phyloP scores from a whole-genome alignment of 2,888 invertebrate genomes.

The Dusona sp. region DNA sequence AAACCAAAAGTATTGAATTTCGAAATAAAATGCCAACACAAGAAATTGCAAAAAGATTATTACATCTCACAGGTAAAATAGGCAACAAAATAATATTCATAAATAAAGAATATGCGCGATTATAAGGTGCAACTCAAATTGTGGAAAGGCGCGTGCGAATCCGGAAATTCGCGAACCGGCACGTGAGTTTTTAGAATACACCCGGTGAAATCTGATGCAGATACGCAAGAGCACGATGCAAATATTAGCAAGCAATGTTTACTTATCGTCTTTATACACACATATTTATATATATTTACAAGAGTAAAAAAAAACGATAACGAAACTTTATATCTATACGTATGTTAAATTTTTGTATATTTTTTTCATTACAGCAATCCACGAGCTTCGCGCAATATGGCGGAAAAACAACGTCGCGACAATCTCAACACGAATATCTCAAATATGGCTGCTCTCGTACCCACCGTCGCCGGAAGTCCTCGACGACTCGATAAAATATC shows the following conservation, averaged over 20 bases:
- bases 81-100: not conserved
- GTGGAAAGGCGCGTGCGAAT: conserved; percentile 39
- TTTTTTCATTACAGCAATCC: conserved; percentile 87
- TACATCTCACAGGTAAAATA: too few relatives aligned
- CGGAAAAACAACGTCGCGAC: conserved; percentile 96
- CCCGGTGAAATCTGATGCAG: conserved; percentile 58
- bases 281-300: not conserved
- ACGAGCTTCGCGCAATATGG: conserved; percentile 93
- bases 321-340: not conserved
- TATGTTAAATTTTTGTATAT: not conserved
- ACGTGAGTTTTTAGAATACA: conserved; percentile 53
- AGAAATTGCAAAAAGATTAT: not conserved
- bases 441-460: conserved; percentile 92
- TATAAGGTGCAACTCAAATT: not conserved
- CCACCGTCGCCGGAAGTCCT: conserved; percentile 93
- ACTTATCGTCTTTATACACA: conserved; percentile 47
- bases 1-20: not conserved
- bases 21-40: not conserved
- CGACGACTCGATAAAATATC: conserved; percentile 96
- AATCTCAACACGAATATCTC: conserved; percentile 94
- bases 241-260: conserved; percentile 59
- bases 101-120: not conserved
- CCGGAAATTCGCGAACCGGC: conserved; percentile 32
- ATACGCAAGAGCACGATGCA: conserved; percentile 63
- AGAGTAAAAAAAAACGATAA: not conserved